These are phyloP conservation scores for Rhingia campestris DNA, from an alignment of 2,888 invertebrate genomes.

Conservation along the genomic window DNA sequence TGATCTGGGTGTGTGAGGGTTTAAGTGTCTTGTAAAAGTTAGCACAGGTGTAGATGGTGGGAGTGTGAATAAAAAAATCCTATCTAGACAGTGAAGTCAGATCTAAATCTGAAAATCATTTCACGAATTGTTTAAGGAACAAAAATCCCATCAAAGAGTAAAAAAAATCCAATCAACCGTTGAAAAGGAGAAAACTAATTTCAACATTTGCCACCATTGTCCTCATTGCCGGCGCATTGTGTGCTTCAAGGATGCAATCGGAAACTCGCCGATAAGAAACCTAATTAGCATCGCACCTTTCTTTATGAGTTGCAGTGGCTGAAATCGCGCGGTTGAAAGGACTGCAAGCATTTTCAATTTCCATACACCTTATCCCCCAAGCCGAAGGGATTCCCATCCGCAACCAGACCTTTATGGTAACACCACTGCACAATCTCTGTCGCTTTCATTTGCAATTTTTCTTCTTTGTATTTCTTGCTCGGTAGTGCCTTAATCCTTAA, in stretches of 20 bases:
- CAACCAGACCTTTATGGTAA: background rate
- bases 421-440: slow-evolving; percentile 21
- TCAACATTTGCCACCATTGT: slow-evolving; percentile 9
- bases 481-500: slow-evolving; percentile 68
- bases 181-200: slow-evolving; percentile 26
- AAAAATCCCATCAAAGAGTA: background rate
- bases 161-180: slow-evolving; percentile 4
- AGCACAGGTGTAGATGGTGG: too few species aligned
- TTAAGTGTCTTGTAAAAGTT: slow-evolving; percentile 21
- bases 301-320: slow-evolving; percentile 26
- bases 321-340: background rate
- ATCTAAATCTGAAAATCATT: background rate
- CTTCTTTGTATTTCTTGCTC: slow-evolving; percentile 5
- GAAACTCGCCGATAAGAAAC: slow-evolving; percentile 51
- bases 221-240: slow-evolving; percentile 8
- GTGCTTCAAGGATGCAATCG: slow-evolving; percentile 36
- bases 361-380: slow-evolving; percentile 7
- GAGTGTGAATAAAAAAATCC: too few species aligned
- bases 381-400: slow-evolving; percentile 2
- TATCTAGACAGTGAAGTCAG: too few species aligned
- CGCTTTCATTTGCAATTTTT: slow-evolving; percentile 9
- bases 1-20: slow-evolving; percentile 29
- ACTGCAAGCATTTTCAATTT: slow-evolving; percentile 42
- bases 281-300: slow-evolving; percentile 69
- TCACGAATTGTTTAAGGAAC: background rate